These are phyloP conservation scores for Verasper variegatus DNA, from an alignment of 2,113 vertebrate genomes.

Conservation along the genomic window DNA sequence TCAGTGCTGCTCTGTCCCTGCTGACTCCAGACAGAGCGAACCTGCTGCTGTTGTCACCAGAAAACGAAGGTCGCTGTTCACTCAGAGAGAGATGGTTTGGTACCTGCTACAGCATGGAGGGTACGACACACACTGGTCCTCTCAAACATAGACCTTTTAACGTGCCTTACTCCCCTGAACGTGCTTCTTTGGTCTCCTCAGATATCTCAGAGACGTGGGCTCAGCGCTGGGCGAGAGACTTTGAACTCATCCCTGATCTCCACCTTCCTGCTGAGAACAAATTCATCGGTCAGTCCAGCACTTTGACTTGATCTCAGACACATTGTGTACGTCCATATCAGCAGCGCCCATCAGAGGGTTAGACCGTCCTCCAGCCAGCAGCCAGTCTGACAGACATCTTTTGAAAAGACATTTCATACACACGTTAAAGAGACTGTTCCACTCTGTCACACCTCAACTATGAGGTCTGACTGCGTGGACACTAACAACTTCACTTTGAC, in stretches of 20 bases:
- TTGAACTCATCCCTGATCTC: constrained; percentile 87
- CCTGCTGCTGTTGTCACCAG: constrained; percentile 90
- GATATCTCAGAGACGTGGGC: constrained; percentile 88
- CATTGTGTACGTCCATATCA: too few species aligned
- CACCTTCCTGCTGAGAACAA: constrained; percentile 94
- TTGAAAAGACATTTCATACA: too few species aligned
- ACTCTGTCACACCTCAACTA: too few species aligned
- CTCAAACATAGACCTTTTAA: not conserved
- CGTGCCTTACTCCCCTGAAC: not conserved
- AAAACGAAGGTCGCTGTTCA: constrained; percentile 89
- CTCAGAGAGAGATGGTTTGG: constrained; percentile 94
- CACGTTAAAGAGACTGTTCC: too few species aligned
- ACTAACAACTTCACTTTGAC: too few species aligned
- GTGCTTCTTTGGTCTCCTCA: constrained; percentile 46
- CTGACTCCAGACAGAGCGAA: constrained; percentile 90
- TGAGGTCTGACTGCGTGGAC: too few species aligned
- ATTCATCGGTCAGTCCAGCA: constrained; percentile 88
- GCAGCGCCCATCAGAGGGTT: too few species aligned
- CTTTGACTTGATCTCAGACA: not conserved
- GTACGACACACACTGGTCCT: constrained; percentile 53
- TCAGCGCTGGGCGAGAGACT: constrained; percentile 87
- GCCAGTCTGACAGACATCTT: too few species aligned
- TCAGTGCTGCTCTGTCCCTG: constrained; percentile 85
- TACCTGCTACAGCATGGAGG: constrained; percentile 90
- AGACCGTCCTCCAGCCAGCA: too few species aligned